These are phyloP conservation scores for Circaetus gallicus DNA, from an alignment of 2,113 vertebrate species.

Conservation along the genomic window DNA sequence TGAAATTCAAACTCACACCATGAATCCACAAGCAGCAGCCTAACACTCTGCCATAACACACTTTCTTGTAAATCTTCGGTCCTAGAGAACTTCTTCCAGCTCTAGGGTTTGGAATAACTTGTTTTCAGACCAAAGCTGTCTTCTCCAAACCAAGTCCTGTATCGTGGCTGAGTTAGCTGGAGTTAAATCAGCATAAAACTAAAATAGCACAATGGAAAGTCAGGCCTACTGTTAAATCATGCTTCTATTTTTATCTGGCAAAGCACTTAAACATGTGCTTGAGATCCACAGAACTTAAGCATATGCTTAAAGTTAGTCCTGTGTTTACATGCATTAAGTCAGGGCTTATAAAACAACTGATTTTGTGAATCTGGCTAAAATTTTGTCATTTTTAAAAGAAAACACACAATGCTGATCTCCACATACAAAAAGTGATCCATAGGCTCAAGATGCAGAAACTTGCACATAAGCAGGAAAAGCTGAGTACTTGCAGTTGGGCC, in stretches of 20 bases:
- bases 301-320: slow-evolving; percentile 7
- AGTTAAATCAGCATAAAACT: slow-evolving; percentile 51
- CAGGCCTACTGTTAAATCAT: slow-evolving; percentile 50
- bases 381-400: not conserved
- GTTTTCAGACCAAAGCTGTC: not conserved
- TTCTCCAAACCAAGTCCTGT: slow-evolving; percentile 27
- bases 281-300: slow-evolving; percentile 12
- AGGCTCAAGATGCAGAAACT: not conserved
- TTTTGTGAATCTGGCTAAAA: not conserved
- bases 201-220: slow-evolving; percentile 62
- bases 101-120: slow-evolving; percentile 26
- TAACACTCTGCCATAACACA: slow-evolving; percentile 17
- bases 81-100: slow-evolving; percentile 29
- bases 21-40: slow-evolving; percentile 20
- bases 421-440: not conserved
- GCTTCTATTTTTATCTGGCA: slow-evolving; percentile 50
- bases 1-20: slow-evolving; percentile 30
- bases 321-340: not conserved
- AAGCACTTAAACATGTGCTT: slow-evolving; percentile 33
- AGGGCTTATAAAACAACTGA: not conserved
- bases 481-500: not conserved
- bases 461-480: not conserved
- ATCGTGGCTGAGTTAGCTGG: slow-evolving; percentile 25
- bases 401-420: not conserved
- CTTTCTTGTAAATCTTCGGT: slow-evolving; percentile 17